Conservation (phyloP, 23 tunicate species). For the Aplidium turbinatum region DNA sequence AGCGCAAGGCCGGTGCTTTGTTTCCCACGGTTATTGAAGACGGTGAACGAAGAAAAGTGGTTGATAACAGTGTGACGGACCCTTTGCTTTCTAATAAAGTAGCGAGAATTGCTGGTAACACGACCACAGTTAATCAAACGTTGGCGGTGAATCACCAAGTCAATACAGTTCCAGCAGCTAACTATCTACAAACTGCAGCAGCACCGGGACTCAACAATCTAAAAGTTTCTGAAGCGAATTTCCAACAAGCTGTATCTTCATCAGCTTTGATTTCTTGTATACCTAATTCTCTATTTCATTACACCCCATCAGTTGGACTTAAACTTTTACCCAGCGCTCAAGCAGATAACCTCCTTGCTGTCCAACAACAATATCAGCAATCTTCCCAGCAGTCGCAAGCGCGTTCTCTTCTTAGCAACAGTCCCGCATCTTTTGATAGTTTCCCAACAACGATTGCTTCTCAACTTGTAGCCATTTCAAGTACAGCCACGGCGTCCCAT, state of each 20-base stretch:
- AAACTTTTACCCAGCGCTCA: slow-evolving; percentile 31
- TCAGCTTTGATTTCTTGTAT: no score
- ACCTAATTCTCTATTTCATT: slow-evolving; percentile 12
- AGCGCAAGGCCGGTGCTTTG: slow-evolving; percentile 76
- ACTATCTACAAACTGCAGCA: neutral
- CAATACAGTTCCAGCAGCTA: neutral
- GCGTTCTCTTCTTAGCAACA: slow-evolving; percentile 22
- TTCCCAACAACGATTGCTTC: slow-evolving; percentile 29
- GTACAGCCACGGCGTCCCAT: slow-evolving; percentile 72
- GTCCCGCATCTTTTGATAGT: slow-evolving; percentile 20
- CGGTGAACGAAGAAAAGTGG: slow-evolving; percentile 1
- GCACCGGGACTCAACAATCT: slow-evolving; percentile 45
- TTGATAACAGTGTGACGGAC: neutral
- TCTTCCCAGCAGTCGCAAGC: slow-evolving; percentile 44
- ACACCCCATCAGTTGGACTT: slow-evolving; percentile 25
- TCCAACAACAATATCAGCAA: slow-evolving; percentile 40
- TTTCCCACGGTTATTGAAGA: neutral
- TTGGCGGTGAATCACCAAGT: slow-evolving; percentile 16
- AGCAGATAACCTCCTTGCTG: slow-evolving; percentile 37
- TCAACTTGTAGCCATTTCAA: slow-evolving; percentile 15
- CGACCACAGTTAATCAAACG: neutral
- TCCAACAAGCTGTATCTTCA: no score
- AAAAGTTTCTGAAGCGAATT: slow-evolving; percentile 38
- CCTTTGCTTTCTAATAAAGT: slow-evolving; percentile 5
- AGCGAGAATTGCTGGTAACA: slow-evolving; percentile 10